Evolutionary conservation across 2,888 invertebrate species (phyloP).

Genomic region (Stratiomys singularior): DNA sequence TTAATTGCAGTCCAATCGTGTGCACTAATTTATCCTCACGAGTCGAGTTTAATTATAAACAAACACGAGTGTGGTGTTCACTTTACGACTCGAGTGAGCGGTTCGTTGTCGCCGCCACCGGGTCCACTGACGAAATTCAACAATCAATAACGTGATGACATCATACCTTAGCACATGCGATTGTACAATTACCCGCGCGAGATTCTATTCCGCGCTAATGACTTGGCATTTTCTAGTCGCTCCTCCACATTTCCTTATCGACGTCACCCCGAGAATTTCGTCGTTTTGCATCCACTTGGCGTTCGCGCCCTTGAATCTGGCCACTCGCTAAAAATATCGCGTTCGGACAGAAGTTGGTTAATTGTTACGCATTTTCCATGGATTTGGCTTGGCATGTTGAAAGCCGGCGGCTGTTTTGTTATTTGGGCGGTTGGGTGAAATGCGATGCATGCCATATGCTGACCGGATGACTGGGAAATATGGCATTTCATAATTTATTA

Average conservation of each 20-base stretch:
- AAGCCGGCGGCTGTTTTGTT: neutral
- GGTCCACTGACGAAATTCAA: neutral
- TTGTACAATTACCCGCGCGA: slow-evolving; percentile 18
- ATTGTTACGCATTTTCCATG: slow-evolving; percentile 4
- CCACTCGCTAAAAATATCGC: slow-evolving; percentile 20
- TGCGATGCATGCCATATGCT: too few species aligned
- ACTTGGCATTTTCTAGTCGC: neutral
- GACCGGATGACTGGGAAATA: too few species aligned
- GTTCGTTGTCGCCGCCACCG: neutral
- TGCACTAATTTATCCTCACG: neutral
- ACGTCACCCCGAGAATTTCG: neutral
- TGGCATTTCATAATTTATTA: too few species aligned
- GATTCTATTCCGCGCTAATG: neutral
- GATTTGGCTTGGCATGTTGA: neutral
- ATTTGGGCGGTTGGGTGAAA: too few species aligned
- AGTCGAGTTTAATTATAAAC: neutral
- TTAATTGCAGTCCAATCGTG: neutral
- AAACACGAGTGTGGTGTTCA: neutral
- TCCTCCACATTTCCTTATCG: neutral
- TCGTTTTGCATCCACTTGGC: neutral
- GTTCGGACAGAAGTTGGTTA: neutral
- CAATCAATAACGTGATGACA: slow-evolving; percentile 4
- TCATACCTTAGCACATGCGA: neutral
- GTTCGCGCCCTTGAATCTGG: slow-evolving; percentile 14
- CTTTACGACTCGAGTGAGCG: neutral